Evolutionary conservation across 2,113 vertebrate genomes (phyloP).

Genomic region (Melanostigma gelatinosum): DNA sequence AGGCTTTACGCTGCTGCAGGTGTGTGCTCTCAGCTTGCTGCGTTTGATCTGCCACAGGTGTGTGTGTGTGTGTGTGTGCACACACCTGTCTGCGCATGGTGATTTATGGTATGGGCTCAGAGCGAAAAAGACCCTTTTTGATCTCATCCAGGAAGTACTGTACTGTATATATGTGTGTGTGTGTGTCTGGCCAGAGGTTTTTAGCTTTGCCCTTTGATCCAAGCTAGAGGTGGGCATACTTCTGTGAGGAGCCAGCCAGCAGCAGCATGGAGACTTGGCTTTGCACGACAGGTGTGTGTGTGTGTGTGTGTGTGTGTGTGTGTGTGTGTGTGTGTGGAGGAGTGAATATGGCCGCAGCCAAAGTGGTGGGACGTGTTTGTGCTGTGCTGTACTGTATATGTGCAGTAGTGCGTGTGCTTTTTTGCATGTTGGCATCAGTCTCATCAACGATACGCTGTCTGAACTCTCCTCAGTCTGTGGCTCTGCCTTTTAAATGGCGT

Average conservation of each 20-base stretch:
- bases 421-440: slow-evolving; percentile 9
- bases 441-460: slow-evolving; percentile 23
- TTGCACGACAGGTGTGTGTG: slow-evolving; percentile 24
- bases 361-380: slow-evolving; percentile 27
- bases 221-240: slow-evolving; percentile 60
- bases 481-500: not conserved
- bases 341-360: slow-evolving; percentile 17
- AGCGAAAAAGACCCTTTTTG: slow-evolving; percentile 60
- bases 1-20: slow-evolving; percentile 61
- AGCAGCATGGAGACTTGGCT: slow-evolving; percentile 65
- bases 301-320: slow-evolving; percentile 37
- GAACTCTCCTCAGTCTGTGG: slow-evolving; percentile 5
- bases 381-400: not conserved
- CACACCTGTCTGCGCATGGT: slow-evolving; percentile 42
- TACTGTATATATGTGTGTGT: slow-evolving; percentile 15
- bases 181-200: slow-evolving; percentile 68
- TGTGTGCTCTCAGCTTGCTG: slow-evolving; percentile 63
- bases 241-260: slow-evolving; percentile 60
- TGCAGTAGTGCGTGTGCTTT: slow-evolving; percentile 7
- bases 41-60: slow-evolving; percentile 72
- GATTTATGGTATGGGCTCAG: slow-evolving; percentile 62
- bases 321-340: slow-evolving; percentile 5
- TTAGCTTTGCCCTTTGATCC: slow-evolving; percentile 73
- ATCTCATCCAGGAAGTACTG: slow-evolving; percentile 61
- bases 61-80: slow-evolving; percentile 33